Evolutionary conservation across 1,140 invertebrate genomes (phyloP).

Genomic region (Pseudomyrmex flavicornis): DNA sequence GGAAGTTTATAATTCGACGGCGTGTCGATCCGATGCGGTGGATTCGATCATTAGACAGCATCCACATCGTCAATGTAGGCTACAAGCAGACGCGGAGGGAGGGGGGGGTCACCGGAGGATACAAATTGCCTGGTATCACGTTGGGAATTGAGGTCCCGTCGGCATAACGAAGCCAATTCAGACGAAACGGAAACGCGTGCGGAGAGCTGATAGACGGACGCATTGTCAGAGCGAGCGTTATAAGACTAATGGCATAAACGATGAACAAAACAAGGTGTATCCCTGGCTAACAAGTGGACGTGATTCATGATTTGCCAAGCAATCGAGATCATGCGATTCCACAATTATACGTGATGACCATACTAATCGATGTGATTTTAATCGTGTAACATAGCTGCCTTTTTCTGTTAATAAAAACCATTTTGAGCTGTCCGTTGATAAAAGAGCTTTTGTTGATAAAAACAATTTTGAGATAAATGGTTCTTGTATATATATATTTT

Average conservation of each 20-base stretch:
- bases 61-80: slow-evolving; percentile 9
- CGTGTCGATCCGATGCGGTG: slow-evolving; percentile 30
- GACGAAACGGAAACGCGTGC: slow-evolving; percentile 23
- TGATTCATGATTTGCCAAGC: slow-evolving; percentile 1
- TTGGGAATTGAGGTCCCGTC: slow-evolving; percentile 70
- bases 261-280: slow-evolving; percentile 34
- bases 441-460: background rate
- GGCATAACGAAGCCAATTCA: slow-evolving; percentile 74
- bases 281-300: background rate
- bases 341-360: background rate
- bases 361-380: background rate
- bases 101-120: slow-evolving; percentile 50
- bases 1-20: slow-evolving; percentile 60
- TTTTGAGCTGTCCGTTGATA: no score
- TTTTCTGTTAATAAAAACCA: no score
- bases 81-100: background rate
- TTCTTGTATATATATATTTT: background rate
- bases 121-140: slow-evolving; percentile 73
- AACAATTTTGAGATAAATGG: background rate
- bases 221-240: slow-evolving; percentile 26
- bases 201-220: slow-evolving; percentile 27
- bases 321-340: background rate
- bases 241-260: slow-evolving; percentile 53
- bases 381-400: background rate
- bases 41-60: slow-evolving; percentile 68